Conservation (phyloP, 2,888 invertebrate species). For the Apamea sordens region DNA sequence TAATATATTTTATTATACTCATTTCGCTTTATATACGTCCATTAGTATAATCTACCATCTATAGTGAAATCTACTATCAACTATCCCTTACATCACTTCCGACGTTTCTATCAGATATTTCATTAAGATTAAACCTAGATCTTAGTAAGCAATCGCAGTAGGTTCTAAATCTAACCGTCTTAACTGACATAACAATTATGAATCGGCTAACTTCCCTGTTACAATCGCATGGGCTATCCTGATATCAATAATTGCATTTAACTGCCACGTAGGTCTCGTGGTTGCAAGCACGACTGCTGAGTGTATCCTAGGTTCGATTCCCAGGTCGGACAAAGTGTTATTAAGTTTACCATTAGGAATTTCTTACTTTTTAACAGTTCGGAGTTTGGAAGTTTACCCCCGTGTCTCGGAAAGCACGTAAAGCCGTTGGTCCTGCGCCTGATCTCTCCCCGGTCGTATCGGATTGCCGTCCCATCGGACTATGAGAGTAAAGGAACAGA, state of each 20-base stretch:
- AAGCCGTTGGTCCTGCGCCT: too few species aligned
- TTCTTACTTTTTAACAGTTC: too few species aligned
- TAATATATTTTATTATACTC: neutral
- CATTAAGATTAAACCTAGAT: slow-evolving; percentile 26
- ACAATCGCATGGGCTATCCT: neutral
- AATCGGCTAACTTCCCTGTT: neutral
- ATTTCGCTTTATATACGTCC: neutral
- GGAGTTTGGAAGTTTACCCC: too few species aligned
- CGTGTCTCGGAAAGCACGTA: too few species aligned
- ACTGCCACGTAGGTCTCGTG: neutral
- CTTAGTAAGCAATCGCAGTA: neutral
- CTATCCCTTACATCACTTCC: neutral
- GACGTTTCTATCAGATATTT: slow-evolving; percentile 21
- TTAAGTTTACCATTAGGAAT: too few species aligned
- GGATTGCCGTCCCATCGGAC: too few species aligned
- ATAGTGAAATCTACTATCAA: neutral
- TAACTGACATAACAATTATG: slow-evolving; percentile 14
- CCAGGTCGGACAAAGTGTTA: too few species aligned
- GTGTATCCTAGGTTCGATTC: too few species aligned
- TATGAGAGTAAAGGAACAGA: too few species aligned
- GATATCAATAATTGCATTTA: slow-evolving; percentile 20
- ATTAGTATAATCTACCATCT: neutral
- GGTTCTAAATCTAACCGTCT: slow-evolving; percentile 13
- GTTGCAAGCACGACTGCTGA: too few species aligned
- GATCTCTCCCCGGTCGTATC: too few species aligned